Evolutionary conservation across 1,140 invertebrate genomes (phyloP), one percentile per base, ranked within the genome.

Genomic region (Bilobella aurantiaca): DNA sequence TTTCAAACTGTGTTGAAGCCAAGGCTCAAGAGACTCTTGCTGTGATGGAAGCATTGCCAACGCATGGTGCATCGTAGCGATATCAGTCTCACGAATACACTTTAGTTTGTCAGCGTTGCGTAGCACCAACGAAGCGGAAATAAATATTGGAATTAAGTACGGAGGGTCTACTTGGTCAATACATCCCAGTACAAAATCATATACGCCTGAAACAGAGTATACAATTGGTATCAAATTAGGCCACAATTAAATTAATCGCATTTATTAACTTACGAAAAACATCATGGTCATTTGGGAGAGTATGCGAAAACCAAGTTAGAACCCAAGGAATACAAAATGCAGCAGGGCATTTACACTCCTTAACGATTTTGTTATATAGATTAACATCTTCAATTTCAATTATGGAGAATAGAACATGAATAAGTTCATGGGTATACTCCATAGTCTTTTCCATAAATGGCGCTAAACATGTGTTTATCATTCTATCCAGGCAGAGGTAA

Each of bases 361-460:
- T 37, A 2, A 66, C 68, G 56, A 73, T 73, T 68, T 73, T 73
- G 21, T 70, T 63, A 34, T 59, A 73, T 28, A 73, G 34, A 0
- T 16, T 32, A 21, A 64, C 47, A 47, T 73, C 62, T 62, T 73
- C 66, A 21, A 49, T 62, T 60, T 73, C 71, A 59, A 73, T 57
- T 14, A 73, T 42, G 2, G 71, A 62, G 57, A 66, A 73, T 1
- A 73, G 29, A 2, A 69, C 64, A 60, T 73, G 71, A 34, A 69
- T 73, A 8, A 73, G 21, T 18, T 73, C 68, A 63, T 69, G 62
- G 1, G 68, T 70, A n/a, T 47, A 29, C 3, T 69, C 68, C 71
- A 73, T 73, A 14, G 71, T 69, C 23, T 59, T 66, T 57, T 73
- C 71, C 71, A 73, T 73, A 37, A 62, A 69, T 2, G 71, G 71